phyloP scores from a whole-genome alignment of 2,113 vertebrate genomes.

The Probosciger aterrimus region DNA sequence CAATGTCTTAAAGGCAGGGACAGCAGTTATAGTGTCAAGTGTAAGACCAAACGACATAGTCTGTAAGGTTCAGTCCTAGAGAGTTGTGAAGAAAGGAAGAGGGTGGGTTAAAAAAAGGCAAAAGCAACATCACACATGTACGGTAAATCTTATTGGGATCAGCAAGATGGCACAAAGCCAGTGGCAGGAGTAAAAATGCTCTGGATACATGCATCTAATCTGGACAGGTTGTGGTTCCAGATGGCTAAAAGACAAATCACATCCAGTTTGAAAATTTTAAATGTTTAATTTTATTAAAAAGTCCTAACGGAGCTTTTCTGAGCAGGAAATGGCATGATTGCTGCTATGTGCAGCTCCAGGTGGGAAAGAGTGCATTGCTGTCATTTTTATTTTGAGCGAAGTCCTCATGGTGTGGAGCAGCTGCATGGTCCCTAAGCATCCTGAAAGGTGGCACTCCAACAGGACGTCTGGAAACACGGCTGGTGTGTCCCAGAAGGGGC shows the following conservation, averaged over 20 bases:
- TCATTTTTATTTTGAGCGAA: background rate
- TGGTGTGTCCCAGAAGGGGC: conserved; percentile 20
- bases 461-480: conserved; percentile 24
- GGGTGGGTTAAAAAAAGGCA: background rate
- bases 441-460: conserved; percentile 33
- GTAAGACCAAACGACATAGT: background rate
- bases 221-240: conserved; percentile 69
- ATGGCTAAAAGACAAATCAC: conserved; percentile 51
- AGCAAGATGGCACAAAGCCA: background rate
- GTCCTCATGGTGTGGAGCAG: conserved; percentile 31
- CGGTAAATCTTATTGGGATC: background rate
- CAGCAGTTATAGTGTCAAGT: background rate
- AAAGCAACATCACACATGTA: background rate
- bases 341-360: background rate
- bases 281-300: conserved; percentile 62
- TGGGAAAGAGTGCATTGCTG: background rate
- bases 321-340: background rate
- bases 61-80: background rate
- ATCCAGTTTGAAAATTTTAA: conserved; percentile 42
- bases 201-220: conserved; percentile 19
- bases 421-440: background rate
- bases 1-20: background rate
- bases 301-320: conserved; percentile 22
- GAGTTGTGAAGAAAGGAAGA: background rate
- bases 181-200: conserved; percentile 29